A percentile compares a stretch with the other conserved stretches of the same genome.
Conservation (phyloP, 2,888 invertebrate genomes). For the Cenopis cana region DNA sequence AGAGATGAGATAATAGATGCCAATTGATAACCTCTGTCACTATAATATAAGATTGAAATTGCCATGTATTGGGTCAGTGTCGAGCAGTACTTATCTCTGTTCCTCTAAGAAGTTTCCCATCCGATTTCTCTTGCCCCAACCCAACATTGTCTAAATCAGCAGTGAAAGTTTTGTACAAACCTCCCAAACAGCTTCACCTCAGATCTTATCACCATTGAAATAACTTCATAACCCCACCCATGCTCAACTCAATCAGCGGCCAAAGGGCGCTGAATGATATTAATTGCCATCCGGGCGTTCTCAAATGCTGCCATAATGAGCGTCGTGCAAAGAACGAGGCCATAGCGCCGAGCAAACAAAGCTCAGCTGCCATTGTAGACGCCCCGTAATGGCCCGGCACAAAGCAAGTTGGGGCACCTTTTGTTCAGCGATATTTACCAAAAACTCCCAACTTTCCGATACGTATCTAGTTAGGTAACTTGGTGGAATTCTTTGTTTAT, state of each 20-base stretch:
- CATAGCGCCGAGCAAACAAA: slow-evolving; percentile 40
- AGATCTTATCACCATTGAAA: slow-evolving; percentile 5
- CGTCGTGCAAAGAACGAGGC: slow-evolving; percentile 45
- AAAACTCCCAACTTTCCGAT: slow-evolving; percentile 42
- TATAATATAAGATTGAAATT: no score
- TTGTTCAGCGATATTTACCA: slow-evolving; percentile 41
- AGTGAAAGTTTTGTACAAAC: neutral
- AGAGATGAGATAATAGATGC: no score
- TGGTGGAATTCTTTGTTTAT: slow-evolving; percentile 39
- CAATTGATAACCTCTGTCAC: no score
- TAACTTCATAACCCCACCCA: slow-evolving; percentile 13
- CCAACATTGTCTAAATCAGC: neutral
- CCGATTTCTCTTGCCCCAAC: neutral
- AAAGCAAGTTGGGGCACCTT: slow-evolving; percentile 36
- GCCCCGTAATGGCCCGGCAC: slow-evolving; percentile 41
- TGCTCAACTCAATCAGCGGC: slow-evolving; percentile 29
- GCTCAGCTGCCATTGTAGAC: slow-evolving; percentile 29
- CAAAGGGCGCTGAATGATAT: slow-evolving; percentile 51
- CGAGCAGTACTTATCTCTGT: no score
- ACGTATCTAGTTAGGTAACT: slow-evolving; percentile 34
- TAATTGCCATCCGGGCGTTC: slow-evolving; percentile 54
- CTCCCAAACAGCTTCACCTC: slow-evolving; percentile 6
- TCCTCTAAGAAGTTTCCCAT: neutral
- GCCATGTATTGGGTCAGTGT: no score
- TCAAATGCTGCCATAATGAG: slow-evolving; percentile 56